Evolutionary conservation across 2,113 vertebrate genomes (phyloP).

Genomic region (Oenanthe melanoleuca): DNA sequence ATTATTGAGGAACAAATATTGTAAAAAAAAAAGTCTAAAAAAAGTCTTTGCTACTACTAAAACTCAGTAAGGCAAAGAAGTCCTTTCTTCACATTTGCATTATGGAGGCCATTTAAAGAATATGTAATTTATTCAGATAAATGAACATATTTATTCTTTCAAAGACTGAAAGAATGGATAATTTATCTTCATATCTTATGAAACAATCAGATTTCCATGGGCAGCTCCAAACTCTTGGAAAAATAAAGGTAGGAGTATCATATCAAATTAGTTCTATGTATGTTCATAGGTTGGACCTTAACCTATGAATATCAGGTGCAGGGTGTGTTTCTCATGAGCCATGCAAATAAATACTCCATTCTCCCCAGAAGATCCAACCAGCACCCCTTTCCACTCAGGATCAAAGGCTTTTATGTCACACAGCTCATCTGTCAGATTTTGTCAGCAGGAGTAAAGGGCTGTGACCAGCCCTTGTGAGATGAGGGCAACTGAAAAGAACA

Average conservation of each 20-base stretch:
- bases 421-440: not conserved
- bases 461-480: rapidly evolving
- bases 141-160: not conserved
- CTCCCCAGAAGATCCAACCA: not conserved
- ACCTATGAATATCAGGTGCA: not conserved
- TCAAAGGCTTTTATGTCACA: not conserved
- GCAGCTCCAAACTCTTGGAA: not conserved
- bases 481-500: not conserved
- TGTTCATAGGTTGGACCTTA: not conserved
- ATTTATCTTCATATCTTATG: not conserved
- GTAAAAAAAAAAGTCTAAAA: not conserved
- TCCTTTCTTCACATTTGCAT: not conserved
- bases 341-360: not conserved
- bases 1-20: not conserved
- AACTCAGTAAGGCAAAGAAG: not conserved
- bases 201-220: not conserved
- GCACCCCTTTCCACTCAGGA: not conserved
- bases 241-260: not conserved
- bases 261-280: not conserved
- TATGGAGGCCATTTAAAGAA: not conserved
- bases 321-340: not conserved
- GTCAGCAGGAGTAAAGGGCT: not conserved
- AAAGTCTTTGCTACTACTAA: not conserved
- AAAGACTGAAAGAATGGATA: not conserved
- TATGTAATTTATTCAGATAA: not conserved